These are phyloP conservation scores for Halictus ligatus DNA, from an alignment of 2,888 invertebrate species.

Conservation along the genomic window DNA sequence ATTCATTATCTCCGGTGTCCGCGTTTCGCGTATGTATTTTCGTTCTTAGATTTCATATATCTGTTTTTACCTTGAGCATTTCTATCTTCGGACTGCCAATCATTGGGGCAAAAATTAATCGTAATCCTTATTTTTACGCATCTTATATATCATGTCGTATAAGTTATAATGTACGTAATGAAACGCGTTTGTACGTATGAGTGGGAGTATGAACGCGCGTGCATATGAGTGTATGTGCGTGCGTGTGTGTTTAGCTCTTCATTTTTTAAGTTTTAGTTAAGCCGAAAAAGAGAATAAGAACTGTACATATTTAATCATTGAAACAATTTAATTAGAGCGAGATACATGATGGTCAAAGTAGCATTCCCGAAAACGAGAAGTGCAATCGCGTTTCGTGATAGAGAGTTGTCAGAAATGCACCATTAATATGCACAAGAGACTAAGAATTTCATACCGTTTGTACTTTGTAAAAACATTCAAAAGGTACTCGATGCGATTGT, in stretches of 20 bases:
- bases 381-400: slow-evolving; percentile 68
- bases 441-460: slow-evolving; percentile 79
- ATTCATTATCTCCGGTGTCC: slow-evolving; percentile 24
- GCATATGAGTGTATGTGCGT: not conserved
- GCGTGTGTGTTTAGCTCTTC: slow-evolving; percentile 49
- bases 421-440: slow-evolving; percentile 71
- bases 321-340: slow-evolving; percentile 55
- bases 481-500: slow-evolving; percentile 56
- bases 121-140: not conserved
- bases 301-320: slow-evolving; percentile 74
- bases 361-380: slow-evolving; percentile 76
- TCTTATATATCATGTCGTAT: slow-evolving; percentile 71
- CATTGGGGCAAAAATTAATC: slow-evolving; percentile 12
- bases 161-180: slow-evolving; percentile 65
- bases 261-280: slow-evolving; percentile 57
- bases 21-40: slow-evolving; percentile 21
- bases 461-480: slow-evolving; percentile 73
- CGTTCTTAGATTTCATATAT: slow-evolving; percentile 35
- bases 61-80: slow-evolving; percentile 22
- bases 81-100: slow-evolving; percentile 23
- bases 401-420: slow-evolving; percentile 44
- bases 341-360: slow-evolving; percentile 60
- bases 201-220: slow-evolving; percentile 16
- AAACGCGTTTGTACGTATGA: slow-evolving; percentile 51
- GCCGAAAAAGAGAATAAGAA: slow-evolving; percentile 50